A percentile compares a stretch with the other conserved stretches of the same genome.
Conservation (phyloP, 2,888 invertebrate species). For the Molorchus minor region DNA sequence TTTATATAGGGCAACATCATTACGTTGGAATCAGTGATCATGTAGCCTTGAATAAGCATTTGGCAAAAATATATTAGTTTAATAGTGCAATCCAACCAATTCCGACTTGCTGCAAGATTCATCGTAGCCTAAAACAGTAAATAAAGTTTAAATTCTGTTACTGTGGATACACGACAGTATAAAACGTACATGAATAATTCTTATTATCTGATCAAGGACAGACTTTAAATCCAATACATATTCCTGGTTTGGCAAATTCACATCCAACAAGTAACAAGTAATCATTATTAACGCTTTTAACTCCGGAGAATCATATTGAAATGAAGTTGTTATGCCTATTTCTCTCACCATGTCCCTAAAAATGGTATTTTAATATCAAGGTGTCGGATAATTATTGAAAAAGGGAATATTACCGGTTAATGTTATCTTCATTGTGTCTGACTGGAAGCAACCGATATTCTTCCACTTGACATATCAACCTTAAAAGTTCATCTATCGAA, state of each 20-base stretch:
- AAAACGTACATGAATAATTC: constrained; percentile 83
- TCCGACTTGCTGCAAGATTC: constrained; percentile 89
- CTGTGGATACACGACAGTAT: constrained; percentile 6
- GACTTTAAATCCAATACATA: constrained; percentile 97
- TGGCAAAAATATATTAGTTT: constrained; percentile 84
- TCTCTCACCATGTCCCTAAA: constrained; percentile 81
- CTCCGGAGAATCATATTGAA: constrained; percentile 88
- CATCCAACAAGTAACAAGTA: constrained; percentile 91
- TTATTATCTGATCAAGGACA: constrained; percentile 93
- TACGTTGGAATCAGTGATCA: constrained; percentile 80
- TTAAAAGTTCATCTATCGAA: constrained; percentile 76
- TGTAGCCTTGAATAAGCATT: constrained; percentile 89
- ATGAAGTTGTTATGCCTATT: constrained; percentile 76
- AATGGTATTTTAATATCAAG: too few species aligned
- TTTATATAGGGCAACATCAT: constrained; percentile 81
- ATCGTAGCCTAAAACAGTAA: constrained; percentile 95
- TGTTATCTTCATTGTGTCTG: constrained; percentile 94
- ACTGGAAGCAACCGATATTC: constrained; percentile 96
- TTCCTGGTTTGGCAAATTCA: constrained; percentile 88
- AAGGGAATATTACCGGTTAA: constrained; percentile 75
- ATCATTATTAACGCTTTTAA: constrained; percentile 93
- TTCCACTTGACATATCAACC: constrained; percentile 82
- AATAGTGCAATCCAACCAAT: constrained; percentile 87
- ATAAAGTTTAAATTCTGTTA: too few species aligned
- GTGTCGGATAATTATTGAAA: neutral